Evolutionary conservation across 2,888 invertebrate genomes (phyloP).

Genomic region (Napeogenes sylphis): DNA sequence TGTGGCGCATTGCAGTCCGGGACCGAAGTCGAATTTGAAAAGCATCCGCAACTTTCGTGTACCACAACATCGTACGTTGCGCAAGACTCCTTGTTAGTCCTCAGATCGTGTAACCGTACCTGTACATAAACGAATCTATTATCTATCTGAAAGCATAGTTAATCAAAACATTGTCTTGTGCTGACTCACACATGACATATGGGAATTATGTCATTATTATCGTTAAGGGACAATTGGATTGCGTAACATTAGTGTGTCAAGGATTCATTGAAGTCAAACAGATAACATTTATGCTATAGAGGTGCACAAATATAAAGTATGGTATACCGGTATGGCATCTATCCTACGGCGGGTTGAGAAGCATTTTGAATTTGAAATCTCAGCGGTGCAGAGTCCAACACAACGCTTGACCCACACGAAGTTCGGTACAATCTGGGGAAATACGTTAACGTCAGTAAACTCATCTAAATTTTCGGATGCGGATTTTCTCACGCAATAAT

Average conservation of each 20-base stretch:
- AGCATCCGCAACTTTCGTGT: constrained; percentile 64
- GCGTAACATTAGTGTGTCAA: constrained; percentile 58
- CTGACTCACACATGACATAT: constrained; percentile 26
- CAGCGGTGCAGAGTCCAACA: constrained; percentile 64
- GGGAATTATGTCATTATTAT: constrained; percentile 52
- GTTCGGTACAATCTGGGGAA: constrained; percentile 66
- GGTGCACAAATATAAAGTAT: not conserved
- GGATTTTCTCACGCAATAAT: constrained; percentile 61
- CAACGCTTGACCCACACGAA: constrained; percentile 70
- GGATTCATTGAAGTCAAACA: constrained; percentile 51
- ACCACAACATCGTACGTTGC: constrained; percentile 60
- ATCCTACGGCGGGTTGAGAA: constrained; percentile 46
- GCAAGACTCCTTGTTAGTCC: constrained; percentile 62
- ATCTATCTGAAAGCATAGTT: constrained; percentile 19
- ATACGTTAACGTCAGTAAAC: constrained; percentile 41
- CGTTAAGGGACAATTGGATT: constrained; percentile 42
- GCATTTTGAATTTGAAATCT: constrained; percentile 52
- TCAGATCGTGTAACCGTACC: constrained; percentile 64
- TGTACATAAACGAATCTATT: constrained; percentile 33
- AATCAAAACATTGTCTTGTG: constrained; percentile 21
- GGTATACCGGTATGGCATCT: constrained; percentile 62
- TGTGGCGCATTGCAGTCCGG: constrained; percentile 52
- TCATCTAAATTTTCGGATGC: constrained; percentile 37
- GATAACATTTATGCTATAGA: constrained; percentile 36
- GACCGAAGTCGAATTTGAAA: constrained; percentile 40